A percentile compares a stretch with the other conserved stretches of the same genome.
Evolutionary conservation across 2,113 vertebrate genomes (phyloP).

Genomic region (Arizona elegans): DNA sequence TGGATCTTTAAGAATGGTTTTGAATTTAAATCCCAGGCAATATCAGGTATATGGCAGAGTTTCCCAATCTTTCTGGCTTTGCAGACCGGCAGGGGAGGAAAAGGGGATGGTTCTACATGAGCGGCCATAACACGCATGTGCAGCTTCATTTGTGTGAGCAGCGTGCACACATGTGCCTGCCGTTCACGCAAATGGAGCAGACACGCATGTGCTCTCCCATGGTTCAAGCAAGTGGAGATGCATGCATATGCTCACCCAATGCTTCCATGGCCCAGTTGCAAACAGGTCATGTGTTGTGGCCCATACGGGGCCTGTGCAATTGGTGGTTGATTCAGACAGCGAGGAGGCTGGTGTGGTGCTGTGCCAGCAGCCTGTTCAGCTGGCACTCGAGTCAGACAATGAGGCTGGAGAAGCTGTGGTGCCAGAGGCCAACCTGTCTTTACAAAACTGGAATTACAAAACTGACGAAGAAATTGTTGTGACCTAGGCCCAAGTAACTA

Average conservation of each 20-base stretch:
- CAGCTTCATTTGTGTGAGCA: not conserved
- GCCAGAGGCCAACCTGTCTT: no score
- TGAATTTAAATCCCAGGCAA: not conserved
- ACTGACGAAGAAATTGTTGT: no score
- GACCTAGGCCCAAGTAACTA: no score
- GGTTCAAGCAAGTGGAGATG: not conserved
- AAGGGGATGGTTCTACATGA: not conserved
- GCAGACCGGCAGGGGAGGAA: not conserved
- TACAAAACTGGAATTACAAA: no score
- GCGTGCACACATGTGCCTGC: not conserved
- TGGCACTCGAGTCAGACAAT: no score
- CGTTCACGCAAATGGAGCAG: not conserved
- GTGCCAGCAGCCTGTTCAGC: no score
- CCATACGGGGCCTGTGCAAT: no score
- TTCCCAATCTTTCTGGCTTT: not conserved
- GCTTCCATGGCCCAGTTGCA: not conserved
- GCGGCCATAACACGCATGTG: not conserved
- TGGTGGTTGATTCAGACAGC: no score
- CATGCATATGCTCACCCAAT: rapidly evolving
- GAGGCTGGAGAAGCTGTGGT: no score
- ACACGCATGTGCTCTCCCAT: not conserved
- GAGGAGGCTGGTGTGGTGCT: no score
- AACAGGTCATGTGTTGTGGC: not conserved
- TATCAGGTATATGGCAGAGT: not conserved
- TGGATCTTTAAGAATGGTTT: no score